Evolutionary conservation across 2,113 vertebrate genomes (phyloP).

Genomic region (Serinus canaria): DNA sequence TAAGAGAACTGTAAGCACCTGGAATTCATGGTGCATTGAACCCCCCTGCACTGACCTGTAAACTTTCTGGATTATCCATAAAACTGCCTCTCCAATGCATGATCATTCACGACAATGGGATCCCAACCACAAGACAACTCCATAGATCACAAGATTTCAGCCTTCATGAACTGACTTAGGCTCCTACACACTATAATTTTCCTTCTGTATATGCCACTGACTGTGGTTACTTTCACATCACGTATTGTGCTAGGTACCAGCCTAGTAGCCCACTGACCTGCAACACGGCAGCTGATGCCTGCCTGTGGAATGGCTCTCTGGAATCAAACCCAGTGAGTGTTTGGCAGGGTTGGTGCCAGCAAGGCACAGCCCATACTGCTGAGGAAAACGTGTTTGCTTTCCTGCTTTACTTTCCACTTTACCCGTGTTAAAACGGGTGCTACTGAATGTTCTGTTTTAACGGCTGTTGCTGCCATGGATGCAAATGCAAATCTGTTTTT

Average conservation of each 20-base stretch:
- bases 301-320: neutral
- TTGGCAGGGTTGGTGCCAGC: neutral
- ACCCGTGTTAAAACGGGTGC: rapidly evolving
- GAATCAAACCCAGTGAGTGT: neutral
- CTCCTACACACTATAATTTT: rapidly evolving
- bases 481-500: neutral
- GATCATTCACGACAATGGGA: neutral
- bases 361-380: neutral
- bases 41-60: neutral
- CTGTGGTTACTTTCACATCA: neutral
- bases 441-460: neutral
- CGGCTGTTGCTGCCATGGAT: neutral
- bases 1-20: neutral
- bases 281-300: rapidly evolving
- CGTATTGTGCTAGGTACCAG: neutral
- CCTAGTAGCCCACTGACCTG: neutral
- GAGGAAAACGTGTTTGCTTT: neutral
- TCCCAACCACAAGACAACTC: neutral
- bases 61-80: neutral
- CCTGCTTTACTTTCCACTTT: neutral
- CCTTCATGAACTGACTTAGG: neutral
- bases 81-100: rapidly evolving
- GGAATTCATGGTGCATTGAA: neutral
- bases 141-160: neutral
- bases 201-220: neutral